Conservation (phyloP, 2,888 invertebrate genomes). For the Drosophila putrida region DNA sequence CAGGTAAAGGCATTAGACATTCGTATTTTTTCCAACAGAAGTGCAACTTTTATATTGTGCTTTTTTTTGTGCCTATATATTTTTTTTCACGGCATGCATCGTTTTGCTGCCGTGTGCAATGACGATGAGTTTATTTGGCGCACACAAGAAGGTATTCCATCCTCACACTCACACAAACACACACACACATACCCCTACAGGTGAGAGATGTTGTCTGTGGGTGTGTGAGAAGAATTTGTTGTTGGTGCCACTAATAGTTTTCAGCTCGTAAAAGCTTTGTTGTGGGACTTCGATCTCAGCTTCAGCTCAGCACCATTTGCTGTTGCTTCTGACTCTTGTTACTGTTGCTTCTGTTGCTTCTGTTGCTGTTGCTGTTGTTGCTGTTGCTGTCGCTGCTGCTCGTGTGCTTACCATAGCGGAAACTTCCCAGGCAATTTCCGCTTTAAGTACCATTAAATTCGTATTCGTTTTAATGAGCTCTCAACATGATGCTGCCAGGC, state of each 20-base stretch:
- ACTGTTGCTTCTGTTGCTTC: constrained; percentile 27
- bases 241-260: constrained; percentile 75
- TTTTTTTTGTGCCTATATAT: constrained; percentile 19
- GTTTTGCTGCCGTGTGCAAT: constrained; percentile 49
- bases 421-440: constrained; percentile 81
- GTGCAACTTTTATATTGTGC: constrained; percentile 5
- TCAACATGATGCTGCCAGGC: constrained; percentile 68
- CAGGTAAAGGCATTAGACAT: constrained; percentile 12
- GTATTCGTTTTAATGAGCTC: constrained; percentile 81
- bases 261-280: constrained; percentile 76
- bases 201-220: constrained; percentile 27
- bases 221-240: constrained; percentile 23
- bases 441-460: constrained; percentile 82
- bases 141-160: constrained; percentile 26
- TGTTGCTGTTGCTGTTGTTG: constrained; percentile 22
- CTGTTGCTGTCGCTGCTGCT: constrained; percentile 30
- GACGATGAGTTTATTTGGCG: constrained; percentile 66
- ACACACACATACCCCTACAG: constrained; percentile 18
- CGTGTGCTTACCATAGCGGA: constrained; percentile 69
- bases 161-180: neutral
- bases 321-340: constrained; percentile 15
- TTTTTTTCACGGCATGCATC: constrained; percentile 44
- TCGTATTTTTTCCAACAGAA: neutral
- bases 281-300: constrained; percentile 65
- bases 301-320: constrained; percentile 32